phyloP scores from a whole-genome alignment of 2,113 vertebrate genomes.

The Indri indri region DNA sequence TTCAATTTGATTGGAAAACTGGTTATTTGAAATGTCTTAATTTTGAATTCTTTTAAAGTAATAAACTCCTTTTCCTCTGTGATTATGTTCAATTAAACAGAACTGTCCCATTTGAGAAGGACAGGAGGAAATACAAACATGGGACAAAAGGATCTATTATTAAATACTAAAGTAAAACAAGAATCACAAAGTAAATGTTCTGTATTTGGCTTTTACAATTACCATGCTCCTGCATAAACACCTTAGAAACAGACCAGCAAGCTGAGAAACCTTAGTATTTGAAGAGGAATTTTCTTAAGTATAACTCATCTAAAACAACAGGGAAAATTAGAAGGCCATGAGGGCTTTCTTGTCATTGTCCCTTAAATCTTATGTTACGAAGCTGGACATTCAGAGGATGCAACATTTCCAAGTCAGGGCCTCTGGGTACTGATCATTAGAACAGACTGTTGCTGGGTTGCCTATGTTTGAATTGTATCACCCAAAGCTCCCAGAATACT shows the following conservation, averaged over 20 bases:
- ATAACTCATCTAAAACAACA: rapidly evolving
- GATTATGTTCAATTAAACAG: neutral
- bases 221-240: rapidly evolving
- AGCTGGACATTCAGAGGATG: neutral
- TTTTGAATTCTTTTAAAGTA: neutral
- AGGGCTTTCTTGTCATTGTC: neutral
- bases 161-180: neutral
- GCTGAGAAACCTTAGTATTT: no score
- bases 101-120: neutral
- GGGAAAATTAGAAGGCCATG: neutral
- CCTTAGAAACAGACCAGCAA: neutral
- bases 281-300: neutral
- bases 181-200: no score
- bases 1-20: neutral
- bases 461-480: neutral
- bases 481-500: neutral
- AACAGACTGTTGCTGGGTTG: neutral
- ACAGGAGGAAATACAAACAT: rapidly evolving
- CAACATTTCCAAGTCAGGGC: neutral
- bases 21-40: neutral
- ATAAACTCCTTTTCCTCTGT: neutral
- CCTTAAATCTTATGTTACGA: neutral
- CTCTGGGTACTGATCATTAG: neutral
- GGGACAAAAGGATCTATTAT: neutral
- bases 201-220: no score